Evolutionary conservation across 2,797 vertebrate species (phyloP).

Genomic region (Pseudotriccus pelzelni): DNA sequence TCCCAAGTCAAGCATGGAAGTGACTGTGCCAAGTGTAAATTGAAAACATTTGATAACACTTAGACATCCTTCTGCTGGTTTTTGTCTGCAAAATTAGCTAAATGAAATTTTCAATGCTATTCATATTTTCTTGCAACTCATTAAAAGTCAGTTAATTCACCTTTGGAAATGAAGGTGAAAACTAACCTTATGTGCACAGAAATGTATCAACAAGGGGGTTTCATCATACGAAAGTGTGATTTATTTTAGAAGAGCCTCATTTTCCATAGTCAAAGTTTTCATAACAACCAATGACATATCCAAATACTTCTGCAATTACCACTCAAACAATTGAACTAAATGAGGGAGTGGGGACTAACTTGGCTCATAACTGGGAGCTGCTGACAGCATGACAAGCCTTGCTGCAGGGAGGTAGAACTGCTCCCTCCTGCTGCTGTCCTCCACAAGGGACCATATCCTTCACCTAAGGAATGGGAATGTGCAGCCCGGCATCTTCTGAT

Average conservation of each 20-base stretch:
- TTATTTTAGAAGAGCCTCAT: background rate
- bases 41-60: constrained; percentile 31
- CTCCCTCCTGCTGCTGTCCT: rapidly evolving
- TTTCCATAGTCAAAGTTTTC: background rate
- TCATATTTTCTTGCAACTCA: background rate
- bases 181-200: background rate
- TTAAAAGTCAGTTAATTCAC: background rate
- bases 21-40: constrained; percentile 39
- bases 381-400: background rate
- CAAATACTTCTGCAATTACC: constrained; percentile 8
- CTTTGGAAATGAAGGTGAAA: background rate
- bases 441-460: background rate
- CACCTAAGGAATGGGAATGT: rapidly evolving
- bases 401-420: background rate
- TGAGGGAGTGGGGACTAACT: background rate
- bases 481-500: background rate
- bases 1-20: constrained; percentile 27
- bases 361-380: background rate
- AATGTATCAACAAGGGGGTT: background rate
- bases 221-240: background rate
- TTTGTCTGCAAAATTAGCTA: background rate
- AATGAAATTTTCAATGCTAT: background rate
- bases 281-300: background rate
- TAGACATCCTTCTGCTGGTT: background rate
- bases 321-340: background rate